Evolutionary conservation across 2,888 invertebrate genomes (phyloP).

Genomic region (Gibbula magus): DNA sequence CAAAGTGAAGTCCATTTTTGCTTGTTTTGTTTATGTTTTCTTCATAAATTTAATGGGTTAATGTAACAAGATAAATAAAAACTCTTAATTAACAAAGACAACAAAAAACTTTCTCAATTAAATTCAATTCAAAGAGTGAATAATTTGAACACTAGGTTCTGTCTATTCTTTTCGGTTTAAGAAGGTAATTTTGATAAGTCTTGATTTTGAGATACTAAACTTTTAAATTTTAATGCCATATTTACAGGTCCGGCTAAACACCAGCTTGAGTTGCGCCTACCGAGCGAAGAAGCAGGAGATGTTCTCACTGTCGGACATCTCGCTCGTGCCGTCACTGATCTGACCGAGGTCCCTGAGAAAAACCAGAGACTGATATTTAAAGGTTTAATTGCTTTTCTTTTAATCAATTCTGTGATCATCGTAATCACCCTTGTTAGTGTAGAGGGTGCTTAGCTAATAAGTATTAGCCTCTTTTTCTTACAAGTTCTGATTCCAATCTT

Average conservation of each 20-base stretch:
- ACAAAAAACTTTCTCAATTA: no score
- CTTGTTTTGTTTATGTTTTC: no score
- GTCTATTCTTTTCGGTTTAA: no score
- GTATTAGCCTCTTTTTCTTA: no score
- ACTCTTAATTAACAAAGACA: no score
- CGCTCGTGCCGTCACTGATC: slow-evolving; percentile 41
- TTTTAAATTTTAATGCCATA: background rate
- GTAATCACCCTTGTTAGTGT: background rate
- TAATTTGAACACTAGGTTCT: background rate
- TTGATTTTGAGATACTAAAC: background rate
- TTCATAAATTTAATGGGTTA: no score
- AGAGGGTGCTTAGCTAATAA: no score
- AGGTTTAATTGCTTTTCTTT: slow-evolving; percentile 38
- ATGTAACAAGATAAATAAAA: no score
- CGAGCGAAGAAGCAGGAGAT: slow-evolving; percentile 43
- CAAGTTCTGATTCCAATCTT: no score
- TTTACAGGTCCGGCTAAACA: slow-evolving; percentile 38
- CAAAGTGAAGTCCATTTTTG: no score
- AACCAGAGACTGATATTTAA: slow-evolving; percentile 57
- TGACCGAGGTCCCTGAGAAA: slow-evolving; percentile 49
- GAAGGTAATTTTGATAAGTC: no score
- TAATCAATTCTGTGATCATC: background rate
- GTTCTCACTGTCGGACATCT: slow-evolving; percentile 55
- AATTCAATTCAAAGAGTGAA: no score
- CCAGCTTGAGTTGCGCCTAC: slow-evolving; percentile 39